Evolutionary conservation across 2,113 vertebrate species (phyloP).

Genomic region (Caretta caretta): DNA sequence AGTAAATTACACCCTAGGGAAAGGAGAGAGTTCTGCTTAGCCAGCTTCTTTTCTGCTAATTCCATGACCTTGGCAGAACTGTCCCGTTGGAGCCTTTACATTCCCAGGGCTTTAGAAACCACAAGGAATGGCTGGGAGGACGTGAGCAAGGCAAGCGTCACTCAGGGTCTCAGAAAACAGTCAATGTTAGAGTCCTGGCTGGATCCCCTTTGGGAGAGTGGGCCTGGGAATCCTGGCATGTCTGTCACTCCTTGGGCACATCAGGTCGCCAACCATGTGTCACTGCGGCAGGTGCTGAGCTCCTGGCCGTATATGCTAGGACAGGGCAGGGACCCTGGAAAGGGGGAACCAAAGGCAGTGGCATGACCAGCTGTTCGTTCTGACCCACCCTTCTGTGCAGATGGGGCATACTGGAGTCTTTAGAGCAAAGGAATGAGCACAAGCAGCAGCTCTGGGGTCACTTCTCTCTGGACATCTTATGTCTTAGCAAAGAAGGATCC

Average conservation of each 20-base stretch:
- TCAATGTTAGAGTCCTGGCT: rapidly evolving
- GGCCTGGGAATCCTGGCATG: rapidly evolving
- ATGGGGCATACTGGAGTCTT: neutral
- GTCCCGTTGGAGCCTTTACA: neutral
- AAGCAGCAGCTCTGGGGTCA: neutral
- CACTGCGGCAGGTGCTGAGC: rapidly evolving
- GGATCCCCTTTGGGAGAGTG: rapidly evolving
- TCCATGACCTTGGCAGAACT: conserved; percentile 48
- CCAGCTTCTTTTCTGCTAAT: conserved; percentile 23
- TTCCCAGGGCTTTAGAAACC: neutral
- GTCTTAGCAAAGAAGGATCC: neutral
- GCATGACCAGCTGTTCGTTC: rapidly evolving
- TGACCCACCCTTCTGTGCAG: neutral
- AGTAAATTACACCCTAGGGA: conserved; percentile 58
- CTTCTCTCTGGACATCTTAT: rapidly evolving
- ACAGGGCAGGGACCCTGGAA: neutral
- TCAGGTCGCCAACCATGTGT: rapidly evolving
- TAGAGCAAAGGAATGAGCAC: rapidly evolving
- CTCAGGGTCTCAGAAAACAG: neutral
- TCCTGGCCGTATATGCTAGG: neutral
- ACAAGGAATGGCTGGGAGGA: neutral
- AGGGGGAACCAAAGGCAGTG: rapidly evolving
- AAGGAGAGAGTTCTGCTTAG: conserved; percentile 30
- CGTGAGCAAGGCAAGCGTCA: neutral
- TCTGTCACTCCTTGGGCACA: rapidly evolving